A percentile compares a stretch with the other conserved stretches of the same genome.
These are phyloP conservation scores for Strix uralensis DNA, from an alignment of 2,113 vertebrate species.

Conservation along the genomic window DNA sequence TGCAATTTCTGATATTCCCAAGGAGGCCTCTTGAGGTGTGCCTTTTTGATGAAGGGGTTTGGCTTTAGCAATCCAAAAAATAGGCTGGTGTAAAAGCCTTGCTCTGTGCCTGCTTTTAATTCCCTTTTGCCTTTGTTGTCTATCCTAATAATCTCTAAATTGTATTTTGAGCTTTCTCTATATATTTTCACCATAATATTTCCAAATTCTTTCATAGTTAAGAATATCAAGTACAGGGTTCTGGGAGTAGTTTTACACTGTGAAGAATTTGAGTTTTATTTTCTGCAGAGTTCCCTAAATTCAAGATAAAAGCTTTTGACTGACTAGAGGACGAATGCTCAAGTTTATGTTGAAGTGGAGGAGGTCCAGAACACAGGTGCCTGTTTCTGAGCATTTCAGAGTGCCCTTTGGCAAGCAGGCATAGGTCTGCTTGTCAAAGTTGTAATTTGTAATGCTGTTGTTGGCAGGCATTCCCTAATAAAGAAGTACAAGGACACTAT, in stretches of 20 bases:
- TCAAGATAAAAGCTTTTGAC: neutral
- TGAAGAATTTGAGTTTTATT: neutral
- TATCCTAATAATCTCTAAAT: neutral
- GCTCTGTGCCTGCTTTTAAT: neutral
- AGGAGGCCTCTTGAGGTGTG: neutral
- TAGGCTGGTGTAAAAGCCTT: neutral
- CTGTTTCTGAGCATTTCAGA: neutral
- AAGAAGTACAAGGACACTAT: neutral
- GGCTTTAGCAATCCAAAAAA: neutral
- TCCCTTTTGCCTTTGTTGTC: neutral
- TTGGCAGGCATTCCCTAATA: slow-evolving; percentile 41
- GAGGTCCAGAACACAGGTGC: neutral
- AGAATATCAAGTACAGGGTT: neutral
- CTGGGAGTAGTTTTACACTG: neutral
- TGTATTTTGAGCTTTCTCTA: neutral
- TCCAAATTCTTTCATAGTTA: neutral
- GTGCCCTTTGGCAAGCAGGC: neutral
- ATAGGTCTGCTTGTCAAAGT: neutral
- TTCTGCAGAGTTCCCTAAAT: neutral
- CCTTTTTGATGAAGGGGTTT: neutral
- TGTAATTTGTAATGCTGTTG: neutral
- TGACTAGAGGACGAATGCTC: neutral
- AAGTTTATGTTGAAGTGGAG: neutral
- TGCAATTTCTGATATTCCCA: neutral
- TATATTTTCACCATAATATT: neutral